phyloP scores from a whole-genome alignment of 1,140 invertebrate species.

The Bathynomus jamesi region DNA sequence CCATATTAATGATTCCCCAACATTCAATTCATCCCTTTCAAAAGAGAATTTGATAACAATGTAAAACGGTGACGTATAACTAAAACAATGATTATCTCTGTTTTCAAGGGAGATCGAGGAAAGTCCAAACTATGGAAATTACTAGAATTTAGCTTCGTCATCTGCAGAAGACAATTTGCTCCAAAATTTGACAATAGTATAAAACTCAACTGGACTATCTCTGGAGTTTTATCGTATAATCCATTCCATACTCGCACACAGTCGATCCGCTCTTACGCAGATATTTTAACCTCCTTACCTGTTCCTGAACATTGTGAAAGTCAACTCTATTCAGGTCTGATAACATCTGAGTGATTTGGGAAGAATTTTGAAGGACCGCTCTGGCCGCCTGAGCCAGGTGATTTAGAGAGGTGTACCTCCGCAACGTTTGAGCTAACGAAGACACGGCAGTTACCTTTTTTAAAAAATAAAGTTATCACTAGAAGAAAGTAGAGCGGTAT shows the following conservation, averaged over 20 bases:
- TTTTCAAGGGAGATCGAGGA: too few species aligned
- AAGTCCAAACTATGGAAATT: too few species aligned
- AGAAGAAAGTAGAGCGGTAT: too few species aligned
- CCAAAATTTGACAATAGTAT: neutral
- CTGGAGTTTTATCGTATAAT: neutral
- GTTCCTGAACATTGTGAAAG: constrained; percentile 89
- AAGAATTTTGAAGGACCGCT: constrained; percentile 89
- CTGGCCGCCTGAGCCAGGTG: constrained; percentile 93
- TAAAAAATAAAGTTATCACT: too few species aligned
- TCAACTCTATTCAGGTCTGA: constrained; percentile 94
- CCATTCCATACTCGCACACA: neutral
- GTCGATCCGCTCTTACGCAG: too few species aligned
- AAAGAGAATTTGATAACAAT: too few species aligned
- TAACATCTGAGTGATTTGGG: constrained; percentile 95
- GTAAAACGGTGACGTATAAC: too few species aligned
- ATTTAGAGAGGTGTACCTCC: constrained; percentile 96
- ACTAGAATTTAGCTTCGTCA: too few species aligned
- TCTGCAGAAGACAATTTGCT: too few species aligned
- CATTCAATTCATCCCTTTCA: too few species aligned
- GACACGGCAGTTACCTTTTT: constrained; percentile 68
- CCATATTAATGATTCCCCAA: too few species aligned
- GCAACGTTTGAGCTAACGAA: constrained; percentile 87
- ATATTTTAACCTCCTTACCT: constrained; percentile 54
- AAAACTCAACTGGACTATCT: neutral
- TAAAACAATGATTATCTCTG: too few species aligned